Evolutionary conservation across 2,888 invertebrate genomes (phyloP), one percentile per base, ranked within the genome.

Genomic region (Agrotis segetum): DNA sequence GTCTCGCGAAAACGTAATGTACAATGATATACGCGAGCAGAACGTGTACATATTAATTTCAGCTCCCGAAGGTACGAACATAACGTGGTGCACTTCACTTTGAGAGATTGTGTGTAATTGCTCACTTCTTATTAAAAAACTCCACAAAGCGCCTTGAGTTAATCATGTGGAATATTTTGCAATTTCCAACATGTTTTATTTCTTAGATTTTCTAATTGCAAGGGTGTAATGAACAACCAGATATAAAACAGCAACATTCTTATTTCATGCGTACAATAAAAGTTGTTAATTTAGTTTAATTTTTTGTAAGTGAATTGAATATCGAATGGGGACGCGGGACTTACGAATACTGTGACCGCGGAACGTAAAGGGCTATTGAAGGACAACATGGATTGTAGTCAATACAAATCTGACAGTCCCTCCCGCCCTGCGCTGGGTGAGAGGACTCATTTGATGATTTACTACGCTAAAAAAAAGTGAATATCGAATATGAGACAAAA

Each of bases 91-190:
- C 73, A 78, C 50, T 71, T 77, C 47, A 78, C 73, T 67, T 78
- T 65, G 60, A 78, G 40, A 61, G 21, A 78, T 61, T 55, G 67
- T 58, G 46, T 64, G 59, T 65, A 79, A 82, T 78, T 82, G 66
- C 67, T 82, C 53, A 64, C 53, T 82, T 66, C 49, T 72, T 50
- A 82, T 79, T 73, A 72, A 65, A 77, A 77, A 69, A 62, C 16
- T 29, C 56, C 46, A 17, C 49, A 65, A 65, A 58, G 50, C 11
- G 29, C 17, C 76, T 73, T 59, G 56, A 46, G 24, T 72, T 79
- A 64, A 56, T 77, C 49, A 52, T 58, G 46, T 73, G 56, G 58
- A 59, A 73, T 75, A 59, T 79, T 79, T 74, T 75, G 17, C 24
- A 24, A 63, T 79, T 58, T 44, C n/a, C 17, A 58, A 47, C 40